These are phyloP conservation scores for Macrophya alboannulata DNA, from an alignment of 2,888 invertebrate genomes.

Conservation along the genomic window DNA sequence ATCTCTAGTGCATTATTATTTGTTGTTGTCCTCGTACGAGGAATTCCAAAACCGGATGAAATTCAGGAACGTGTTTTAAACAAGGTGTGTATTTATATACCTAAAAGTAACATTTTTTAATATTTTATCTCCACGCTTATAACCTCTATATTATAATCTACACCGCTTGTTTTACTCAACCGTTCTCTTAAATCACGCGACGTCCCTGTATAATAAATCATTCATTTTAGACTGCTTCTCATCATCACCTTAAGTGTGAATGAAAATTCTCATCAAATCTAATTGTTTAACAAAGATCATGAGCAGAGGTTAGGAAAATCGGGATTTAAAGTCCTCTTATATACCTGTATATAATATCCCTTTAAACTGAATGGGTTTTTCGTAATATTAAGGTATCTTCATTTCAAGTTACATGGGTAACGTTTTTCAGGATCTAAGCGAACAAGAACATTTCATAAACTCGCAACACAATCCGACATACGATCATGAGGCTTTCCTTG, in stretches of 20 bases:
- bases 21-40: slow-evolving; percentile 78
- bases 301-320: not conserved
- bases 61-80: slow-evolving; percentile 85
- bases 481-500: slow-evolving; percentile 98
- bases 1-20: slow-evolving; percentile 59
- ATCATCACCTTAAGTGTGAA: not conserved
- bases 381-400: not conserved
- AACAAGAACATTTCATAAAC: slow-evolving; percentile 90
- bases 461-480: slow-evolving; percentile 94
- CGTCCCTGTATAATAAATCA: too few relatives aligned
- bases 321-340: not conserved
- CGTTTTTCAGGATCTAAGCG: slow-evolving; percentile 85
- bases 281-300: not conserved
- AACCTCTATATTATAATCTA: slow-evolving; percentile 16
- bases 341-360: not conserved
- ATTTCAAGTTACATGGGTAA: not conserved
- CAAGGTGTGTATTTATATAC: slow-evolving; percentile 68
- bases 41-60: slow-evolving; percentile 89
- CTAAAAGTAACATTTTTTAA: not conserved
- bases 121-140: slow-evolving; percentile 1
- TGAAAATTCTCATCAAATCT: not conserved
- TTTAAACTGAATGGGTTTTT: slow-evolving; percentile 10
- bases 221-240: slow-evolving; percentile 35
- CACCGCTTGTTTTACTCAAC: not conserved
- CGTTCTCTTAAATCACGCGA: too few relatives aligned